Evolutionary conservation across 2,797 vertebrate genomes (phyloP), one percentile per base, ranked within the genome.

Genomic region (Danionella dracula): DNA sequence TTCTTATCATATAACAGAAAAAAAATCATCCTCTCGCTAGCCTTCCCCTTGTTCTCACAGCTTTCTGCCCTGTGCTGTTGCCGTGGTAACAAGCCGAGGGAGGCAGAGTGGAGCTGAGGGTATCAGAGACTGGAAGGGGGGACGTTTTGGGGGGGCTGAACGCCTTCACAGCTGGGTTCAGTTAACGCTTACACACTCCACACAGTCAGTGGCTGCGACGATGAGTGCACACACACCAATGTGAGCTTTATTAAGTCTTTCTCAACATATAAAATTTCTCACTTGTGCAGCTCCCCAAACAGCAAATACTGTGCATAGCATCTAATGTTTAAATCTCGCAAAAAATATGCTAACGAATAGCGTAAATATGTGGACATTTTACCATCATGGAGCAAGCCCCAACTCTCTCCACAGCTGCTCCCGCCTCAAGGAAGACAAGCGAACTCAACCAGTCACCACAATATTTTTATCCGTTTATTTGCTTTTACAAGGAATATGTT

Each of bases 81-180:
- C 88, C 86, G 64, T 90, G 87, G 89, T 82, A 89, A 91, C 89
- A 81, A 83, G 81, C 81, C 59, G 77, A 50, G 56, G 78, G 58
- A 68, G 69, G 73, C 48, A 45, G 51, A 71, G 58, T 50, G 71
- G 67, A 50, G 54, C 41, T 55, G 50, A 32, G 50, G 49, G 38
- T 44, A 54, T 17, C 49, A 45, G 38, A 42, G 48, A 53, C 13
- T 7, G 42, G 55, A 49, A 12, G 48, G 50, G 27, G 34, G 16
- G 60, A 34, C 65, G 51, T 57, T 41, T 60, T 69, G 54, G 57
- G 57, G 70, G 66, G 50, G 29, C 32, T 29, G 29, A 65, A 44
- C 4, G 20, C 13, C n/a, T 35, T 64, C 29, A 64, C 38, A 13
- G 19, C 40, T 54, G 38, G 16, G 11, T 46, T 8, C 16, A 20